phyloP scores from a whole-genome alignment of 2,113 vertebrate genomes.

The Chaetorhynchus papuensis region DNA sequence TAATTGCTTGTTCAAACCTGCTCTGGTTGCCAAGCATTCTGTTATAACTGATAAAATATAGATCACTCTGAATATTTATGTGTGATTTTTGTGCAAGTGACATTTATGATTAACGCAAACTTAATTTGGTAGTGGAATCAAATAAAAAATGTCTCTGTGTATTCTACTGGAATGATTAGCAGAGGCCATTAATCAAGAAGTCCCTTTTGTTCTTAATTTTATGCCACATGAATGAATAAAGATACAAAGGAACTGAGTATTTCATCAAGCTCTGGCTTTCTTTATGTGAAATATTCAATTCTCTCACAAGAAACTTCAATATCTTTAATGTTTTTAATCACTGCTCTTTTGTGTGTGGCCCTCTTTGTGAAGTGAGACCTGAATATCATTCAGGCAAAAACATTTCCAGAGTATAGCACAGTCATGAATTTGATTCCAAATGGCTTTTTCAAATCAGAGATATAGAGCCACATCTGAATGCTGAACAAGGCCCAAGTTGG shows the following conservation, averaged over 20 bases:
- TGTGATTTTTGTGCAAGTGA: constrained; percentile 57
- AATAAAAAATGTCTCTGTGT: constrained; percentile 54
- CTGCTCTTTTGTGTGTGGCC: neutral
- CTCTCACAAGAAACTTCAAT: neutral
- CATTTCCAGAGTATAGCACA: neutral
- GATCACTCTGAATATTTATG: constrained; percentile 67
- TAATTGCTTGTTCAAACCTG: constrained; percentile 73
- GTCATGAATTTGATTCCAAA: neutral
- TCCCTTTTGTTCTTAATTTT: constrained; percentile 63
- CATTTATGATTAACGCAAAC: constrained; percentile 68
- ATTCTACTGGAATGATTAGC: constrained; percentile 65
- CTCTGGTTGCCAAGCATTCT: constrained; percentile 56
- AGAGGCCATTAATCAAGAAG: constrained; percentile 67
- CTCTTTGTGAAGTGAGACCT: neutral
- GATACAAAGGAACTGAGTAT: constrained; percentile 20
- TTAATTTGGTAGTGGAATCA: constrained; percentile 72
- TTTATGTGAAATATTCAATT: constrained; percentile 31
- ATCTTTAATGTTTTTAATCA: constrained; percentile 13
- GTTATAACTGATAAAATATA: constrained; percentile 72
- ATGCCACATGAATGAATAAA: constrained; percentile 54
- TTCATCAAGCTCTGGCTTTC: constrained; percentile 23
- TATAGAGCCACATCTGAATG: neutral
- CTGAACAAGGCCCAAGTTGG: neutral
- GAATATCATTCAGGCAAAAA: neutral
- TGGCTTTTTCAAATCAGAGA: neutral